phyloP scores from a whole-genome alignment of 2,113 vertebrate genomes.

The Salvator merianae region DNA sequence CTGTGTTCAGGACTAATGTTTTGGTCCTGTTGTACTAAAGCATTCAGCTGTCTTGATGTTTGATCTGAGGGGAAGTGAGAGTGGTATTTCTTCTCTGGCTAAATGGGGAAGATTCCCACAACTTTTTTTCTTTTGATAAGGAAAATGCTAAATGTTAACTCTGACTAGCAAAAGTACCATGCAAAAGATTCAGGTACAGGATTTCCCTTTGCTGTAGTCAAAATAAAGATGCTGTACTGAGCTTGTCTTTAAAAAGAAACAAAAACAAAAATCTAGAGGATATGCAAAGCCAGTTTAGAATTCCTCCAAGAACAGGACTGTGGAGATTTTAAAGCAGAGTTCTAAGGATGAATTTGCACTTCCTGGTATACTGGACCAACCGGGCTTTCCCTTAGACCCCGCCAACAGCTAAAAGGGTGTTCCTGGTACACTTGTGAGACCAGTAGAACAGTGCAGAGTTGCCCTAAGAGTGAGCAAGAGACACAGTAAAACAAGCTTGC shows the following conservation, averaged over 20 bases:
- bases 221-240: background rate
- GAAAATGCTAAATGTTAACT: background rate
- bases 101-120: background rate
- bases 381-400: no score
- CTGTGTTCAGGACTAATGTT: background rate
- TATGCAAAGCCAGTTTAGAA: no score
- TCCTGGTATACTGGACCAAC: no score
- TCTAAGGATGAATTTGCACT: no score
- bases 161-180: background rate
- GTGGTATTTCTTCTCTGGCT: background rate
- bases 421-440: no score
- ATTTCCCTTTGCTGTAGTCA: background rate
- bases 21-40: background rate
- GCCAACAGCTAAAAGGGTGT: no score
- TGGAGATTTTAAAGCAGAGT: no score
- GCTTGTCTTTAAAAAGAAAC: no score
- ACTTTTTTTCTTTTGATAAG: background rate
- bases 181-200: background rate
- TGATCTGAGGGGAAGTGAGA: background rate
- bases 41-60: background rate
- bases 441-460: no score
- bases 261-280: no score
- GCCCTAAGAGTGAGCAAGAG: background rate
- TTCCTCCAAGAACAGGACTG: no score
- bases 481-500: background rate